These are phyloP conservation scores for Heliconius hewitsoni DNA, from an alignment of 1,140 invertebrate genomes.

Conservation along the genomic window DNA sequence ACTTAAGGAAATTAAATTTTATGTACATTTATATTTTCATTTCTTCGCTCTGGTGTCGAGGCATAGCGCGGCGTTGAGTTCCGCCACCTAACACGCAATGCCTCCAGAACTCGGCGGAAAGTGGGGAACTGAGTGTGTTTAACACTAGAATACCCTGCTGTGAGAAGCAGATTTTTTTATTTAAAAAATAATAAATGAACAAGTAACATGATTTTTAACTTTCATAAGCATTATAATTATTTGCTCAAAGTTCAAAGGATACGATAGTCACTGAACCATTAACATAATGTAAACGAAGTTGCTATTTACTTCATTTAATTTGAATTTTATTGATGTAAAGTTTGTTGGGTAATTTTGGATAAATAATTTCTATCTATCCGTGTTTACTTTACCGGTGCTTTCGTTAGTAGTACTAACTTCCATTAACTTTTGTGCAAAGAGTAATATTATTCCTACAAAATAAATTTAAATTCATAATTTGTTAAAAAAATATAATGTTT, in stretches of 20 bases:
- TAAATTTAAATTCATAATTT: neutral
- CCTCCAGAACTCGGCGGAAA: no score
- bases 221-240: neutral
- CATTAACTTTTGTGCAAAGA: conserved; percentile 7
- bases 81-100: no score
- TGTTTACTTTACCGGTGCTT: conserved; percentile 16
- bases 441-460: neutral
- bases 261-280: neutral
- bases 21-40: no score
- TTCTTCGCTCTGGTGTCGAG: no score
- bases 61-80: no score
- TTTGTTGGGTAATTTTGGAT: conserved; percentile 25
- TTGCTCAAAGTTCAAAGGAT: neutral
- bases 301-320: conserved; percentile 8
- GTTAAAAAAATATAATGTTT: no score
- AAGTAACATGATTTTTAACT: neutral
- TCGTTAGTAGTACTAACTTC: neutral
- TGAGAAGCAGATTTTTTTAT: no score
- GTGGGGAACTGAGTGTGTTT: no score
- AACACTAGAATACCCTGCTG: no score
- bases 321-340: conserved; percentile 19
- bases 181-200: neutral
- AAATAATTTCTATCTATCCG: conserved; percentile 12
- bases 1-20: no score
- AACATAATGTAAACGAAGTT: conserved; percentile 4